Evolutionary conservation across 2,113 vertebrate species (phyloP).

Genomic region (Gracilinanus agilis): DNA sequence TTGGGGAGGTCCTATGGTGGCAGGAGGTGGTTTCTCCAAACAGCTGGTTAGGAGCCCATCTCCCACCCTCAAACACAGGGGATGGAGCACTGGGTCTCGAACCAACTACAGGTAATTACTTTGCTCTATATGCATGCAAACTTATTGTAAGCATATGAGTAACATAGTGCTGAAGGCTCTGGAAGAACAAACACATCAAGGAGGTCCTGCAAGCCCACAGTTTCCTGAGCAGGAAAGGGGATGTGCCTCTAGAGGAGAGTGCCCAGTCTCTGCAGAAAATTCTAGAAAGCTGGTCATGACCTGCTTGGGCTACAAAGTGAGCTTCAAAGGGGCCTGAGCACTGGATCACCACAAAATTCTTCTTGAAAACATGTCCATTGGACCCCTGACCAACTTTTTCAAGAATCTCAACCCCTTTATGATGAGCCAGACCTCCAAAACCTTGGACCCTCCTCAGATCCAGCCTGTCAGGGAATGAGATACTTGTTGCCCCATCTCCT

Average conservation of each 20-base stretch:
- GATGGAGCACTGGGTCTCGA: too few species aligned
- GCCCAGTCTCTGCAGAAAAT: neutral
- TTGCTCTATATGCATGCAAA: too few species aligned
- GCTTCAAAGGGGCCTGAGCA: neutral
- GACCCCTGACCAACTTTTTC: neutral
- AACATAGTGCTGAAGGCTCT: neutral
- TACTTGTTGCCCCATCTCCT: neutral
- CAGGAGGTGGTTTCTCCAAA: too few species aligned
- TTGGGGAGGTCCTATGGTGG: too few species aligned
- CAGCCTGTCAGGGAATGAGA: neutral
- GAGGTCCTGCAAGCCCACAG: neutral
- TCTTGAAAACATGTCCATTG: neutral
- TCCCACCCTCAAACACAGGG: too few species aligned
- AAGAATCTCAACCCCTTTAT: neutral
- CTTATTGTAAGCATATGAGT: too few species aligned
- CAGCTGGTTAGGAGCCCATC: too few species aligned
- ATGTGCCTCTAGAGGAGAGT: neutral
- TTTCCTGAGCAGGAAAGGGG: neutral
- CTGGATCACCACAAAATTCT: accelerated
- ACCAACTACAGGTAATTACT: neutral
- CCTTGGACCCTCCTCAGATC: neutral
- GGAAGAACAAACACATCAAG: neutral
- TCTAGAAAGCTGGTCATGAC: neutral
- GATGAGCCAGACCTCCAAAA: neutral
- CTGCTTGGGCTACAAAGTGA: neutral